A percentile compares a stretch with the other conserved stretches of the same genome.
phyloP scores from a whole-genome alignment of 2,113 vertebrate species.

The Pelodiscus sinensis region DNA sequence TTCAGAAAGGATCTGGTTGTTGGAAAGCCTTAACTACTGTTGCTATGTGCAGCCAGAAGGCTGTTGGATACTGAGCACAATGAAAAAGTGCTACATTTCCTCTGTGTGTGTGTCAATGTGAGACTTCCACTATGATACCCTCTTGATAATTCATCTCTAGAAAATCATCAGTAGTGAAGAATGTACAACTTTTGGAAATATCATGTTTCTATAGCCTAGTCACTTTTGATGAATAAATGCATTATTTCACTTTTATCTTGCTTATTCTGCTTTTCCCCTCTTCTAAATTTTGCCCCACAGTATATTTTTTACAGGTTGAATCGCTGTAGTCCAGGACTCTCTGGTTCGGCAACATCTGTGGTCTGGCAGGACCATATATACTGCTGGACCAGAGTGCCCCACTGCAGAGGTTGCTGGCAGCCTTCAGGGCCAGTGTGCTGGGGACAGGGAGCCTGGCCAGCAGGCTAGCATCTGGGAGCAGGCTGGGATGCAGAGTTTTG shows the following conservation, averaged over 20 bases:
- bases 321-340: no score
- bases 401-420: no score
- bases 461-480: no score
- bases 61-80: slow-evolving; percentile 17
- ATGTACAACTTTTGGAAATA: neutral
- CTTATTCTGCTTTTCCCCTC: neutral
- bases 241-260: neutral
- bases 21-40: neutral
- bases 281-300: neutral
- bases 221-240: neutral
- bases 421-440: no score
- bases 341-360: no score
- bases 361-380: no score
- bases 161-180: neutral
- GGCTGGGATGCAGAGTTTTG: no score
- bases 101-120: neutral
- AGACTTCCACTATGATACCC: neutral
- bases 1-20: neutral
- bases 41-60: neutral
- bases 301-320: neutral
- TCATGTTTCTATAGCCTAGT: neutral
- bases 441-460: no score
- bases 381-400: no score
- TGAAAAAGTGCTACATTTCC: slow-evolving; percentile 3
- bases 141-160: neutral